Evolutionary conservation across 2,888 invertebrate species (phyloP), one percentile per base, ranked within the genome.

Genomic region (Tortrix viridana): DNA sequence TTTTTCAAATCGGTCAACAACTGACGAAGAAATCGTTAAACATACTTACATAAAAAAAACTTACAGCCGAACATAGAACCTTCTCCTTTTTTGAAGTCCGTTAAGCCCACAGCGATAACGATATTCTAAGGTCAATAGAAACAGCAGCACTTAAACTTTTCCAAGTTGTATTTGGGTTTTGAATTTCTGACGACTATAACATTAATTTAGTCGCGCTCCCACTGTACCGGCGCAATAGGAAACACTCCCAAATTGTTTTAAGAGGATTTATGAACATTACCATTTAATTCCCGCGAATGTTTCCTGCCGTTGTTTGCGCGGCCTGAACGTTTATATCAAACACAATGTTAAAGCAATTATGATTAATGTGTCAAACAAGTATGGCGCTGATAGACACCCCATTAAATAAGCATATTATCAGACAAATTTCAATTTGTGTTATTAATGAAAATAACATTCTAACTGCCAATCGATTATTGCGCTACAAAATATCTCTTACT

Each of bases 251-350:
- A 62, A 62, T 62, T 62, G 62, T 57, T 57, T 62, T 62, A 52
- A 57, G 56, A 52, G 56, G 56, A 62, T 62, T 62, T 56, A 62
- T 52, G 56, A 62, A 62, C 56, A 57, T 56, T 56, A 56, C 56
- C 56, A 62, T 62, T 62, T 52, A 57, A 62, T 52, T 56, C 49
- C 26, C 4, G 22, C 43, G 23, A 26, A 44, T 62, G 38, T 46
- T 43, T 23, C 43, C 48, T n/a, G 63, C 14, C 52, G 50, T 46
- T 62, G 44, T 52, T 63, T n/a, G 14, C 23, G 19, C 44, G 46
- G 19, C 19, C 16, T 44, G 44, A 62, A 62, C 56, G 23, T 56
- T 63, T 63, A 48, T 53, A 53, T 53, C 41, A 47, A 52, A 50
- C 49, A 47, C 53, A 53, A 49, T 52, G 16, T 47, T 26, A 47